Percentiles rank a stretch among this genome's conserved stretches.
Conservation (phyloP, 1,140 invertebrate species). For the Aplysia californica region DNA sequence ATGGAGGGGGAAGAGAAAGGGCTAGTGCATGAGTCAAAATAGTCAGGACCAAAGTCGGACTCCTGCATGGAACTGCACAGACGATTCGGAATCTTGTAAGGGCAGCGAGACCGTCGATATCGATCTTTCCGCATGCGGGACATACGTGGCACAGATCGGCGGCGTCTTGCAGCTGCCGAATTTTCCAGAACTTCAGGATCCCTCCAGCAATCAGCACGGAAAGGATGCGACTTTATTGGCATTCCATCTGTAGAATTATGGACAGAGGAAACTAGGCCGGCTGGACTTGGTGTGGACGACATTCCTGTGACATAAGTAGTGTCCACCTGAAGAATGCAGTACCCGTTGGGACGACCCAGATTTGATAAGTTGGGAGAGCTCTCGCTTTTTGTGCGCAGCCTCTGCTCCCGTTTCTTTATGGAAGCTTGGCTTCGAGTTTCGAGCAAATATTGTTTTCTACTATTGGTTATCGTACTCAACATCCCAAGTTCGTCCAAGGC, state of each 20-base stretch:
- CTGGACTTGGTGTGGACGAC: neutral
- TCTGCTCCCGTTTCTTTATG: neutral
- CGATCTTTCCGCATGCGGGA: conserved; percentile 7
- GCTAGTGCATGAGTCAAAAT: neutral
- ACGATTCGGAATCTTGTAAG: conserved; percentile 22
- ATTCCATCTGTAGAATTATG: neutral
- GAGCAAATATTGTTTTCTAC: conserved; percentile 49
- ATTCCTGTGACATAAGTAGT: conserved; percentile 2
- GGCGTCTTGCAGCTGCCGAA: neutral
- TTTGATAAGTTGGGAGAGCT: conserved; percentile 23
- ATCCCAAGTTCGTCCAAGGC: conserved; percentile 60
- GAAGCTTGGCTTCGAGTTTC: neutral
- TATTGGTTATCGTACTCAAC: conserved; percentile 59
- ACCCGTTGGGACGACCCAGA: conserved; percentile 7
- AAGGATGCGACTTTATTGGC: neutral
- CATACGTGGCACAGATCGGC: neutral
- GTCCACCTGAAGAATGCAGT: neutral
- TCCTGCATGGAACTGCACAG: conserved; percentile 12
- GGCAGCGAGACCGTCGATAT: conserved; percentile 11
- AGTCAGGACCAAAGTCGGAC: conserved; percentile 3
- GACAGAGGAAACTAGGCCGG: neutral
- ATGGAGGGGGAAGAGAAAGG: neutral
- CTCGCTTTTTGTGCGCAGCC: conserved; percentile 22
- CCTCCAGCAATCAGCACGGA: neutral
- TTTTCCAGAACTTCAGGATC: conserved; percentile 4